These are phyloP conservation scores for Eupeodes corollae DNA, from an alignment of 1,140 invertebrate species.

Conservation along the genomic window DNA sequence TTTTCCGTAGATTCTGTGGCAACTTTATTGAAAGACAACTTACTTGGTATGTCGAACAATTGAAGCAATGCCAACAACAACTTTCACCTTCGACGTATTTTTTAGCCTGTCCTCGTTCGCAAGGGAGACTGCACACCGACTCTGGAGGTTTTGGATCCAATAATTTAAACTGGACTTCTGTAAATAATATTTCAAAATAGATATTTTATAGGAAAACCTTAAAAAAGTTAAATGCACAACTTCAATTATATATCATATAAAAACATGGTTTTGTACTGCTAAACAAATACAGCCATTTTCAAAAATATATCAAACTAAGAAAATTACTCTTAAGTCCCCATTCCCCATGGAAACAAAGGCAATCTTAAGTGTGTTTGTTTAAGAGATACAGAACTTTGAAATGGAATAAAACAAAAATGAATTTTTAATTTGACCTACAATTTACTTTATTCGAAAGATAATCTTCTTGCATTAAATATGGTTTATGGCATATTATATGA, in stretches of 20 bases:
- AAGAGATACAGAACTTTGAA: no score
- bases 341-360: no score
- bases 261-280: no score
- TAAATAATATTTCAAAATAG: neutral
- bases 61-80: slow-evolving; percentile 94
- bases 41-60: slow-evolving; percentile 85
- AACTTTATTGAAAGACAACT: slow-evolving; percentile 12
- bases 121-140: slow-evolving; percentile 82
- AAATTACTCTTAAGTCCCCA: no score
- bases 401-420: no score
- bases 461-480: no score
- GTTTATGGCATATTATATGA: no score
- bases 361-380: no score
- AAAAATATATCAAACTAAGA: no score
- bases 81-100: slow-evolving; percentile 82
- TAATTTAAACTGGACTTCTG: slow-evolving; percentile 73
- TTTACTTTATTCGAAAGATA: no score
- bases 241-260: neutral
- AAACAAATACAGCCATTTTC: no score
- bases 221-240: neutral
- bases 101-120: slow-evolving; percentile 76
- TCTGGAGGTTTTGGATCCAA: slow-evolving; percentile 62
- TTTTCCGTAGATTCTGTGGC: neutral
- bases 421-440: no score
- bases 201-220: neutral